Percentiles rank a stretch among this genome's conserved stretches.
Conservation (phyloP, 2,113 vertebrate genomes). For the Plecotus auritus region DNA sequence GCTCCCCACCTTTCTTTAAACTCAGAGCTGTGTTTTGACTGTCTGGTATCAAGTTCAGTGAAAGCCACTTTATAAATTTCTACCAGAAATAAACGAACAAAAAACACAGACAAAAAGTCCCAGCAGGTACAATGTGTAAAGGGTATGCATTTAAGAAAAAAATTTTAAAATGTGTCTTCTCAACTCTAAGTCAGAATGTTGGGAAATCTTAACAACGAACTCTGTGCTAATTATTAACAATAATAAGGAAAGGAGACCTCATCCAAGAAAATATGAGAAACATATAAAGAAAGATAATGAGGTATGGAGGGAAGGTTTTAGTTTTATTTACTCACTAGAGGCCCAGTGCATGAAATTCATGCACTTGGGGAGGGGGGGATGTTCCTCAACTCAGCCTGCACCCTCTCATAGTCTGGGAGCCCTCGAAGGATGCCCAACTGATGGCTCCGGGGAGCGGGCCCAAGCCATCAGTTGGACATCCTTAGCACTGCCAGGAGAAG, state of each 20-base stretch:
- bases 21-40: not conserved
- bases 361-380: too few relatives aligned
- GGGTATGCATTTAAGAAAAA: not conserved
- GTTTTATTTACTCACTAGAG: not conserved
- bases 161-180: not conserved
- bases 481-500: too few relatives aligned
- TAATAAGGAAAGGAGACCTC: not conserved
- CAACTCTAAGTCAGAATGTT: slow-evolving; percentile 14
- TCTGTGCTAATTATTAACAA: not conserved
- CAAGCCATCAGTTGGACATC: too few relatives aligned
- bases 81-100: not conserved
- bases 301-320: not conserved
- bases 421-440: too few relatives aligned
- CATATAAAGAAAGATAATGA: not conserved
- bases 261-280: not conserved
- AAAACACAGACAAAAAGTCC: not conserved
- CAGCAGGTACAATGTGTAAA: not conserved
- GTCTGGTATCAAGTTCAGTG: not conserved
- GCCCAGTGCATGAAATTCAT: too few relatives aligned
- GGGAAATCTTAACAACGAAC: not conserved
- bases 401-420: too few relatives aligned
- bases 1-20: not conserved
- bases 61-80: not conserved
- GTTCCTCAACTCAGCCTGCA: too few relatives aligned
- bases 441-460: too few relatives aligned